These are phyloP conservation scores for Candoia aspera DNA, from an alignment of 2,113 vertebrate species.

Conservation along the genomic window DNA sequence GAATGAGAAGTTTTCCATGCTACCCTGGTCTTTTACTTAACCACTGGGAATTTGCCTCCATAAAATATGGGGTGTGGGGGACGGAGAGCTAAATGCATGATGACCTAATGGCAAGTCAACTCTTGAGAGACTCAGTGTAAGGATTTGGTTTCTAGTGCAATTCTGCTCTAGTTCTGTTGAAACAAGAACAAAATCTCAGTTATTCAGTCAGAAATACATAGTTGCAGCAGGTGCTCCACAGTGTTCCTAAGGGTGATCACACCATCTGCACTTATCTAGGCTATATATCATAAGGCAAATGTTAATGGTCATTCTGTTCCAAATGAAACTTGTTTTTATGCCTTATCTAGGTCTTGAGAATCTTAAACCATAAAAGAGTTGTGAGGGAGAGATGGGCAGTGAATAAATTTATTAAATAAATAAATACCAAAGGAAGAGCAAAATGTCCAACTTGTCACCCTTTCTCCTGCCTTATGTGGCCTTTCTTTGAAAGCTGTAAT, in stretches of 20 bases:
- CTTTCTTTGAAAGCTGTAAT: slow-evolving; percentile 19
- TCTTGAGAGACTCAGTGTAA: not conserved
- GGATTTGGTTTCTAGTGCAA: not conserved
- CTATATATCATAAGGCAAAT: not conserved
- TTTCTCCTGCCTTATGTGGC: not conserved
- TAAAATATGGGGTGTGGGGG: not conserved
- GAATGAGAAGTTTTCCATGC: not conserved
- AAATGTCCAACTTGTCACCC: not conserved
- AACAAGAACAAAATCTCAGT: not conserved
- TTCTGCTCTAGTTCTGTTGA: slow-evolving; percentile 18
- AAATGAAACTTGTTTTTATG: not conserved
- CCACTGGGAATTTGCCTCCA: not conserved
- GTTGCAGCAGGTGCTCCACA: not conserved
- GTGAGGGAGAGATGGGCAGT: too few species aligned
- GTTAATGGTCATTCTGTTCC: not conserved
- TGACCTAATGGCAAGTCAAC: not conserved
- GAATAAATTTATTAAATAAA: too few species aligned
- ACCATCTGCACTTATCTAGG: accelerated
- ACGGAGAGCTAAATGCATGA: not conserved
- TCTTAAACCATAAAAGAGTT: not conserved
- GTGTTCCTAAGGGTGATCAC: not conserved
- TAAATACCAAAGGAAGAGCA: too few species aligned
- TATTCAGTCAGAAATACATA: not conserved
- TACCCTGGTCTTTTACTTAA: not conserved
- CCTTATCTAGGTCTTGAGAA: not conserved